Evolutionary conservation across 2,113 vertebrate species (phyloP).

Genomic region (Phaethornis superciliosus): DNA sequence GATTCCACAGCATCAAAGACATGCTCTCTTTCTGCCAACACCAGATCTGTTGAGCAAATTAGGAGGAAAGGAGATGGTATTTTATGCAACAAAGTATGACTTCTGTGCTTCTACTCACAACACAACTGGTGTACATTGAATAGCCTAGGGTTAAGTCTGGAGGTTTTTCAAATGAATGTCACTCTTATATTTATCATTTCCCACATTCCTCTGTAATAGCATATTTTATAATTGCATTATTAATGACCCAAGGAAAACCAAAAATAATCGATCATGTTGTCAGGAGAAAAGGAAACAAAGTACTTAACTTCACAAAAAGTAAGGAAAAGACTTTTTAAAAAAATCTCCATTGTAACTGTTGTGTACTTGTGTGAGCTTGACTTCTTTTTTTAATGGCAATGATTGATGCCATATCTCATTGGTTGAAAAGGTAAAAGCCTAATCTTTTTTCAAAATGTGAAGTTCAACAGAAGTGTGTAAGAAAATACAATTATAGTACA

Average conservation of each 20-base stretch:
- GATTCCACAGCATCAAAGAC: conserved; percentile 27
- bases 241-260: conserved; percentile 38
- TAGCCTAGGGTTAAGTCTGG: conserved; percentile 29
- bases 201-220: neutral
- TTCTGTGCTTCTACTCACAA: neutral
- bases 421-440: neutral
- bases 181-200: neutral
- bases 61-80: neutral
- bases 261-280: conserved; percentile 32
- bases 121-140: neutral
- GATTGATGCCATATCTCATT: neutral
- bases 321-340: neutral
- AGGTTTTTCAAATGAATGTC: neutral
- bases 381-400: neutral
- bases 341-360: neutral
- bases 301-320: neutral
- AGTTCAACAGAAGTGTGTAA: neutral
- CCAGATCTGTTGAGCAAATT: conserved; percentile 21
- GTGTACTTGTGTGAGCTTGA: too few relatives aligned
- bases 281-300: neutral
- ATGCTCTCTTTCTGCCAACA: conserved; percentile 39
- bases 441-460: neutral
- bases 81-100: neutral
- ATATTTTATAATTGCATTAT: conserved; percentile 42
- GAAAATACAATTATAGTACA: neutral